phyloP scores from a whole-genome alignment of 2,797 vertebrate species.

The Fratercula arctica region DNA sequence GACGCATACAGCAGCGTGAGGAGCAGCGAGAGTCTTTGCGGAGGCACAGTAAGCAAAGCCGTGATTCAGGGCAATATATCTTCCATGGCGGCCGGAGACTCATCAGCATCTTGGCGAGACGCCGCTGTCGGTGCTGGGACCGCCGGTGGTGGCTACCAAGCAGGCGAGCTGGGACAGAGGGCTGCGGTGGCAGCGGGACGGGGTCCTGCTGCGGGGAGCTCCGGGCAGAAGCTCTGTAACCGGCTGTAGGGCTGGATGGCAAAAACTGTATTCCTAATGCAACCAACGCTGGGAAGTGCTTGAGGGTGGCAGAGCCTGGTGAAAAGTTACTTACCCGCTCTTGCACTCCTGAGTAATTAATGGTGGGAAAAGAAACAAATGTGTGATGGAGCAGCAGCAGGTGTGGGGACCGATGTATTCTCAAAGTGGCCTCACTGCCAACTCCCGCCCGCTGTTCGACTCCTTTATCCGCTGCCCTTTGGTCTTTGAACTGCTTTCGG shows the following conservation, averaged over 20 bases:
- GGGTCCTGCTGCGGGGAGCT: neutral
- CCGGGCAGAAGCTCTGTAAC: neutral
- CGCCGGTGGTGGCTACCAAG: neutral
- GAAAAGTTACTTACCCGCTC: neutral
- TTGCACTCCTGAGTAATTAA: neutral
- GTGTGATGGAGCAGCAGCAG: neutral
- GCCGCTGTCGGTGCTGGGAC: neutral
- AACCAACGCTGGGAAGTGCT: neutral
- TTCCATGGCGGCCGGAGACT: neutral
- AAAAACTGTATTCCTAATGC: neutral
- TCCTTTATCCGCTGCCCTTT: neutral
- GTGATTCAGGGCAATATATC: neutral
- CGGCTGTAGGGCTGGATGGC: neutral
- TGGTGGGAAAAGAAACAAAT: neutral
- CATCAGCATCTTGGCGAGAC: neutral
- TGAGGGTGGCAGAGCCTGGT: neutral
- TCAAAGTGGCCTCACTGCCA: no score
- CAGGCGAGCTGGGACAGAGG: neutral
- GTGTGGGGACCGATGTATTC: neutral
- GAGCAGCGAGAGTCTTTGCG: neutral
- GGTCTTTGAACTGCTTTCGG: neutral
- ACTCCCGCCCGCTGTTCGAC: neutral
- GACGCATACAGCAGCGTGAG: rapidly evolving
- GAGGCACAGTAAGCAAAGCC: neutral
- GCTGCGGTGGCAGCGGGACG: neutral